A percentile compares a stretch with the other conserved stretches of the same genome.
Evolutionary conservation across 2,888 invertebrate species (phyloP).

Genomic region (Acleris emargana): DNA sequence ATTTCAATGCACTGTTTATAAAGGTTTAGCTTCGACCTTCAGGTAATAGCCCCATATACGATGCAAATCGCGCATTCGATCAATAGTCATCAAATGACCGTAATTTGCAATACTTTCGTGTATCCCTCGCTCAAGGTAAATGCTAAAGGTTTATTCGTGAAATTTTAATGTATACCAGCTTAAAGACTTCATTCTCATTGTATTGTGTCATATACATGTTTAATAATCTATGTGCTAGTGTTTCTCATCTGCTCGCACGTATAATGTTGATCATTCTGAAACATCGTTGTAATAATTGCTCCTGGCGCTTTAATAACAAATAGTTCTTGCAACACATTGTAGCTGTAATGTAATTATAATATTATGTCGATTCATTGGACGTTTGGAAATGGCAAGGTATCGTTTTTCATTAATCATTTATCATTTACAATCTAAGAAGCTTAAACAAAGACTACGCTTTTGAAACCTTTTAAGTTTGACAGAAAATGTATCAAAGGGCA

Average conservation of each 20-base stretch:
- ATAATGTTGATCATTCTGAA: slow-evolving; percentile 11
- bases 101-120: slow-evolving; percentile 7
- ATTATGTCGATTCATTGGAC: slow-evolving; percentile 1
- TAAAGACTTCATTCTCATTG: slow-evolving; percentile 3
- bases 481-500: background rate
- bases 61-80: slow-evolving; percentile 42
- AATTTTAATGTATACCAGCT: background rate
- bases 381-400: slow-evolving; percentile 9
- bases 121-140: slow-evolving; percentile 1
- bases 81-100: slow-evolving; percentile 15
- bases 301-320: slow-evolving; percentile 15
- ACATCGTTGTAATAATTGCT: slow-evolving; percentile 18
- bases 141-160: background rate
- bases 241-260: slow-evolving; percentile 23
- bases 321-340: slow-evolving; percentile 3
- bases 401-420: too few species aligned
- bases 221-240: background rate
- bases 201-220: background rate
- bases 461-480: too few species aligned
- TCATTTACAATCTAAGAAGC: too few species aligned
- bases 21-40: slow-evolving; percentile 40
- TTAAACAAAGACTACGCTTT: too few species aligned
- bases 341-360: slow-evolving; percentile 1
- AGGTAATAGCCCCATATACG: slow-evolving; percentile 31
- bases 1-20: slow-evolving; percentile 40